A percentile compares a stretch with the other conserved stretches of the same genome.
phyloP scores from a whole-genome alignment of 2,888 invertebrate species.

The Didymodactylos carnosus region DNA sequence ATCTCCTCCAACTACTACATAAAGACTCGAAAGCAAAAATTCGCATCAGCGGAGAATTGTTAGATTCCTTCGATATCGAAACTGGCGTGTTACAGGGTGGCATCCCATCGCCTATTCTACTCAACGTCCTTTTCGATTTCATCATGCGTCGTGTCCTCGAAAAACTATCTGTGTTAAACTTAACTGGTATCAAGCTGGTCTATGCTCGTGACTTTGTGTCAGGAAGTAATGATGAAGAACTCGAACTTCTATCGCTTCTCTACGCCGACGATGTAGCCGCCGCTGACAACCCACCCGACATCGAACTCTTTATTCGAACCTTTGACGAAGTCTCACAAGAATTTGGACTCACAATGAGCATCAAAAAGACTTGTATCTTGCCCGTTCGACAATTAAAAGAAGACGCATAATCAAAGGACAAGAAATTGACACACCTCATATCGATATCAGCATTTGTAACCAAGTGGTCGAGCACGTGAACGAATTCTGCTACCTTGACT shows the following conservation, averaged over 20 bases:
- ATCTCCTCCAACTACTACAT: background rate
- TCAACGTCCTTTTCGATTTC: background rate
- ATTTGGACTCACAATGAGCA: background rate
- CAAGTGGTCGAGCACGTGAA: background rate
- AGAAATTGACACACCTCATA: background rate
- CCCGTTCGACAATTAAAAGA: background rate
- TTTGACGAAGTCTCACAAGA: background rate
- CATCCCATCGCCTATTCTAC: background rate
- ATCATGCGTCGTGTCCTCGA: background rate
- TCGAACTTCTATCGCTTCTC: background rate
- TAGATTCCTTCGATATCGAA: background rate
- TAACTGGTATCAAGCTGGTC: background rate
- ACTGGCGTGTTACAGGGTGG: background rate
- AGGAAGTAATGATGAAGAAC: background rate
- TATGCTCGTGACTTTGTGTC: background rate
- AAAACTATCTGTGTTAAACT: background rate
- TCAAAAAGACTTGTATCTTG: background rate
- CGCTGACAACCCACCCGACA: background rate
- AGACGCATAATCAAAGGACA: background rate
- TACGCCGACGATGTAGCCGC: background rate
- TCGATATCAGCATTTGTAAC: background rate
- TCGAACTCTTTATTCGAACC: background rate
- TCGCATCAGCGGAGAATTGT: background rate
- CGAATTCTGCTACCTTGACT: background rate
- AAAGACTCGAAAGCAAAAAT: background rate